phyloP scores from a whole-genome alignment of 2,797 vertebrate genomes.

The Pseudopleuronectes americanus region DNA sequence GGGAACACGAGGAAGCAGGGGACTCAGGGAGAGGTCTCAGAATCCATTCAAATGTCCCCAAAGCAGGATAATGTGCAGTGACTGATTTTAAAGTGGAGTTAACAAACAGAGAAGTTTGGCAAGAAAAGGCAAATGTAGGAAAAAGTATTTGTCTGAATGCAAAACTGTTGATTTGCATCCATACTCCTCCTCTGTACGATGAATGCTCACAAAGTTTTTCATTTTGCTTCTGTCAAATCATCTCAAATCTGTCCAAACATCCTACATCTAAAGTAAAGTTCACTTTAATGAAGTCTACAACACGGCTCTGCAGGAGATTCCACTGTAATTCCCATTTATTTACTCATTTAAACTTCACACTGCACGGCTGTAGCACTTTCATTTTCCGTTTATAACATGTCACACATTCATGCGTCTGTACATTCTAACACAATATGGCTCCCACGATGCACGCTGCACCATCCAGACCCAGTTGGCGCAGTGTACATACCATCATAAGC shows the following conservation, averaged over 20 bases:
- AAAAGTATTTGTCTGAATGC: neutral
- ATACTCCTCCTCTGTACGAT: too few species aligned
- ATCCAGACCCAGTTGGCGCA: conserved; percentile 7
- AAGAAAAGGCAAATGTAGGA: neutral
- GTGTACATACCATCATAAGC: conserved; percentile 18
- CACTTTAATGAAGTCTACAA: too few species aligned
- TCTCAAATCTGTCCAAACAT: too few species aligned
- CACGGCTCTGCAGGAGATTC: too few species aligned
- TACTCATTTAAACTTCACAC: neutral
- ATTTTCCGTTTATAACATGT: neutral
- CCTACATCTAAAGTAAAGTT: too few species aligned
- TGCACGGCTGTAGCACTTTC: neutral
- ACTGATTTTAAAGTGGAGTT: neutral
- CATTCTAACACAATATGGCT: neutral
- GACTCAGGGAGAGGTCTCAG: neutral
- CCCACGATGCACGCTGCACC: neutral
- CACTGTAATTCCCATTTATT: too few species aligned
- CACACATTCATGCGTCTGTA: neutral
- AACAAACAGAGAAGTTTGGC: neutral
- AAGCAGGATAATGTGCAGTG: neutral
- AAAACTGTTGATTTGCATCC: neutral
- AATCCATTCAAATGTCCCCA: neutral
- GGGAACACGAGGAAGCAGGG: conserved; percentile 2
- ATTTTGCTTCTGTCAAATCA: too few species aligned
- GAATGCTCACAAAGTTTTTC: too few species aligned